A percentile compares a stretch with the other conserved stretches of the same genome.
Evolutionary conservation across 1,140 invertebrate genomes (phyloP).

Genomic region (Pantala flavescens): DNA sequence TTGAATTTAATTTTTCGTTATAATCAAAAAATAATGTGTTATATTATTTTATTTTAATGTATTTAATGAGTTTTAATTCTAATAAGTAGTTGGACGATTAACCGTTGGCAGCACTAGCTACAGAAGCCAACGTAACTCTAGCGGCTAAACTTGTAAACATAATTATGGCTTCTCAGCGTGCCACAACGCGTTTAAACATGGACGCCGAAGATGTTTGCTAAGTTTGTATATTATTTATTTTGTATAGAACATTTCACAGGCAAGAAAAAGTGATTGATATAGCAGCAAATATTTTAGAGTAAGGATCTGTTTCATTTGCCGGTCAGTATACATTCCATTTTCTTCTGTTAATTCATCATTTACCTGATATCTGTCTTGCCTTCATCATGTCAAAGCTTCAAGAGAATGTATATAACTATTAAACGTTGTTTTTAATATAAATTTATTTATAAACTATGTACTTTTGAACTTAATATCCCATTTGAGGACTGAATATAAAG

Average conservation of each 20-base stretch:
- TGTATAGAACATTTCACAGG: background rate
- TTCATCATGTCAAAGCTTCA: background rate
- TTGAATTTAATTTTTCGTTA: too few species aligned
- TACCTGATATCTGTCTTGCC: background rate
- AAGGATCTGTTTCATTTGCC: background rate
- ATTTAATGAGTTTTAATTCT: too few species aligned
- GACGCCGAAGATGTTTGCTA: background rate
- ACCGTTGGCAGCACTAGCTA: background rate
- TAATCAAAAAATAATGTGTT: too few species aligned
- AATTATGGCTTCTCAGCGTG: background rate
- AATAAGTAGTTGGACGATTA: background rate
- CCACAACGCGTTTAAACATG: slow-evolving; percentile 3
- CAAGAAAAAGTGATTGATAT: background rate
- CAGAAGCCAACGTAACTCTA: background rate
- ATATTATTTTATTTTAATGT: too few species aligned
- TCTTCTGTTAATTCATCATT: background rate
- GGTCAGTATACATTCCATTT: background rate
- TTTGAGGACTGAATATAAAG: background rate
- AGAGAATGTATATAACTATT: background rate
- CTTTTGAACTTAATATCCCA: background rate
- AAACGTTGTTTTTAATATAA: background rate
- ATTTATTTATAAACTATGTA: background rate
- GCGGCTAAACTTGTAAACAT: background rate
- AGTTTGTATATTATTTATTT: background rate
- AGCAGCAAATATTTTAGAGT: background rate